Conservation (phyloP, 2,888 invertebrate genomes). For the Clusia tigrina region DNA sequence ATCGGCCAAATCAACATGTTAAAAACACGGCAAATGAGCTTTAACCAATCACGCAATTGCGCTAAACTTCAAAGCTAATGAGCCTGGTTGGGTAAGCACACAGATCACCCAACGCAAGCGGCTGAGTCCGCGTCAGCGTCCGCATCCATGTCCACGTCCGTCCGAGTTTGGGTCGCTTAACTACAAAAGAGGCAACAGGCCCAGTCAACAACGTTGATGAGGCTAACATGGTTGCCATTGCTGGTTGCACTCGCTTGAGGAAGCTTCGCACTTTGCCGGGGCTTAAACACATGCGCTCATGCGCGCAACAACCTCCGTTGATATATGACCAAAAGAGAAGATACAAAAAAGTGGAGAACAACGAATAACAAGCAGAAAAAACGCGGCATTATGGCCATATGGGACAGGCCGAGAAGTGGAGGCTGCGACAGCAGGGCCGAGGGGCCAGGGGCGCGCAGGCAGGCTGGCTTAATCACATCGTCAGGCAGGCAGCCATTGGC, state of each 20-base stretch:
- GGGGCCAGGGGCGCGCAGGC: conserved; percentile 9
- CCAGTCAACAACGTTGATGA: conserved; percentile 45
- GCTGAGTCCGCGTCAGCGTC: neutral
- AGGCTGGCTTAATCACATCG: conserved; percentile 58
- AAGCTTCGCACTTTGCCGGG: neutral
- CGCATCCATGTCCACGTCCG: neutral
- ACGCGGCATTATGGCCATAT: neutral
- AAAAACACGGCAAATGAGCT: conserved; percentile 53
- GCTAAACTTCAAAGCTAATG: conserved; percentile 61
- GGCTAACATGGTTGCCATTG: conserved; percentile 35
- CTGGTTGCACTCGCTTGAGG: conserved; percentile 6
- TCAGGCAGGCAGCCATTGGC: conserved; percentile 54
- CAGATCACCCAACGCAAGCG: conserved; percentile 1
- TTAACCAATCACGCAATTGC: conserved; percentile 60
- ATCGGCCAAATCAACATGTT: conserved; percentile 28
- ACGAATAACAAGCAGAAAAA: conserved; percentile 47
- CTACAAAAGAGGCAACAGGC: conserved; percentile 26
- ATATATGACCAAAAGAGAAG: conserved; percentile 60
- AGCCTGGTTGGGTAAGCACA: conserved; percentile 29
- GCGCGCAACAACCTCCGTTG: conserved; percentile 38
- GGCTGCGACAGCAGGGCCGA: conserved; percentile 18
- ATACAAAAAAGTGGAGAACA: conserved; percentile 54
- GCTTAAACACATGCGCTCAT: conserved; percentile 36
- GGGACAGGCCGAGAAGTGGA: conserved; percentile 9
- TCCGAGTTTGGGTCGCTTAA: conserved; percentile 8